Base-by-base conservation (phyloP, 2,113 vertebrate species). In the Acrocephalus kingi region DNA sequence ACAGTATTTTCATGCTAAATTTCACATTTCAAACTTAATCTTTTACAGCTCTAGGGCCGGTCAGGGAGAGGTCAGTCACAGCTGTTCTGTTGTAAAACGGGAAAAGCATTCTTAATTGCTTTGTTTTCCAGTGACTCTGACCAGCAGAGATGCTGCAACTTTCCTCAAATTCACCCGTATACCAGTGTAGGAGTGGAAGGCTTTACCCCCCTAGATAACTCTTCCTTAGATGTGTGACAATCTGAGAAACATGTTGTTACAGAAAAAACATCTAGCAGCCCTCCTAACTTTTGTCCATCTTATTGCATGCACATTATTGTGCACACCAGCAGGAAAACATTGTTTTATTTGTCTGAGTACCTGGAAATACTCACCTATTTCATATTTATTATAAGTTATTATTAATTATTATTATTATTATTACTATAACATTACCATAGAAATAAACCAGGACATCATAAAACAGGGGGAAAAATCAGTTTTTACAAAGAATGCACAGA, bases 1-100 rank as follows among this genome's bases (percentile, higher is more conserved):
- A 69, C 28, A 35, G 28, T 33, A 69, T 67, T 94, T 97, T 94
- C 79, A 88, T 78, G 75, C 33, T 83, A 90, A 95, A 96, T 93
- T 90, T 87, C 81, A 83, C 43, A 59, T 83, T 91, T 94, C 51
- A 87, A 3, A 62, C 21, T 49, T 55, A 69, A 80, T 90, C 11
- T 74, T 83, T 69, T 83, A 23, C 48, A 55, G 22, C 37, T 77
- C 35, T 39, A 35, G 41, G 43, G 20, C 33, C 84, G 52, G 67
- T 71, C 48, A 75, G 37, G 51, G 48, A 81, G 88, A 88, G 48
- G 87, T 67, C 82, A 86, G 27, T 37, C 33, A n/a, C 16, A 80
- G 43, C 4, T 74, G 68, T 45, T 83, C 21, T 48, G 13, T 17
- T 51, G 23, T 66, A 69, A 87, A 93, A 55, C 1, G 3, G 23